These are phyloP conservation scores for Macaca fascicularis DNA, from an alignment of 2,113 vertebrate species.

Conservation along the genomic window T2T-MFA8v1.1 NC_088377.1:175229501-175230000, in stretches of 20 bases:
- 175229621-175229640: not conserved
- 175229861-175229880: not conserved
- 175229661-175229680: not conserved
- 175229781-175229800: not conserved
- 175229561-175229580: not conserved
- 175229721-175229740: not conserved
- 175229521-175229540: not conserved
- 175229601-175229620: not conserved
- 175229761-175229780: not conserved
- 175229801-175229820: not conserved
- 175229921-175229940: not conserved
- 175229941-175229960: not conserved
- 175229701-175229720: not conserved
- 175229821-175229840: not conserved
- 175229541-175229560: not conserved
- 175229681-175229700: not conserved
- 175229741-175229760: not conserved
- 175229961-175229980: not conserved
- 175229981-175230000: not conserved
- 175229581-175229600: not conserved
- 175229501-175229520: constrained; percentile 21
- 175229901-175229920: not conserved
- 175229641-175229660: not conserved
- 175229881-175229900: not conserved
- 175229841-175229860: not conserved